These are phyloP conservation scores for Oreamnos americanus DNA, from an alignment of 2,113 vertebrate genomes.

Conservation along the genomic window DNA sequence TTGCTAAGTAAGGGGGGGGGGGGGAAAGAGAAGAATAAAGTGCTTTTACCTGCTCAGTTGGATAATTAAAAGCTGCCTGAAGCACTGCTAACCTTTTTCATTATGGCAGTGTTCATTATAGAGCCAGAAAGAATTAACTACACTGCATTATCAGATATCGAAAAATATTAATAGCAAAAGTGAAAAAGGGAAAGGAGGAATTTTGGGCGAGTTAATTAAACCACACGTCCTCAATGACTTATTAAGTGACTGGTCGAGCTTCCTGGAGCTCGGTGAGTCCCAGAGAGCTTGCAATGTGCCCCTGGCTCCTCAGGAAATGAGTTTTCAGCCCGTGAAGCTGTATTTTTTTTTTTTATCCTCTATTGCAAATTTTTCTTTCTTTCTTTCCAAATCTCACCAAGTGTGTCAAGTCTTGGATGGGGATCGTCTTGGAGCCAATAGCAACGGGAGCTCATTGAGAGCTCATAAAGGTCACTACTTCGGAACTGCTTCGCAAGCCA, in stretches of 20 bases:
- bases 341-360: background rate
- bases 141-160: slow-evolving; percentile 80
- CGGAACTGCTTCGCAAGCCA: background rate
- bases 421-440: background rate
- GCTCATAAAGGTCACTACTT: background rate
- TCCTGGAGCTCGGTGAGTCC: slow-evolving; percentile 51
- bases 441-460: background rate
- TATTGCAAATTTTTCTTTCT: background rate
- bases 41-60: slow-evolving; percentile 74
- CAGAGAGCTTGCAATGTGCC: background rate
- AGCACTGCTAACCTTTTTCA: slow-evolving; percentile 78
- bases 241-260: slow-evolving; percentile 70
- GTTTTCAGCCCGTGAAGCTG: background rate
- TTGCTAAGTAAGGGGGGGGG: slow-evolving; percentile 39
- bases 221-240: slow-evolving; percentile 72
- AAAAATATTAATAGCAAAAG: slow-evolving; percentile 82
- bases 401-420: background rate
- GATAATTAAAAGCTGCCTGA: slow-evolving; percentile 80
- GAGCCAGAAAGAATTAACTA: slow-evolving; percentile 82
- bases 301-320: slow-evolving; percentile 18
- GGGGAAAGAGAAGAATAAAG: slow-evolving; percentile 42
- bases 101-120: slow-evolving; percentile 77
- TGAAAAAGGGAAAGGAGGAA: slow-evolving; percentile 74
- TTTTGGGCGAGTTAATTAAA: slow-evolving; percentile 83
- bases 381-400: slow-evolving; percentile 7